phyloP scores from a whole-genome alignment of 2,113 vertebrate species.

The Protomyctophum bolini region DNA sequence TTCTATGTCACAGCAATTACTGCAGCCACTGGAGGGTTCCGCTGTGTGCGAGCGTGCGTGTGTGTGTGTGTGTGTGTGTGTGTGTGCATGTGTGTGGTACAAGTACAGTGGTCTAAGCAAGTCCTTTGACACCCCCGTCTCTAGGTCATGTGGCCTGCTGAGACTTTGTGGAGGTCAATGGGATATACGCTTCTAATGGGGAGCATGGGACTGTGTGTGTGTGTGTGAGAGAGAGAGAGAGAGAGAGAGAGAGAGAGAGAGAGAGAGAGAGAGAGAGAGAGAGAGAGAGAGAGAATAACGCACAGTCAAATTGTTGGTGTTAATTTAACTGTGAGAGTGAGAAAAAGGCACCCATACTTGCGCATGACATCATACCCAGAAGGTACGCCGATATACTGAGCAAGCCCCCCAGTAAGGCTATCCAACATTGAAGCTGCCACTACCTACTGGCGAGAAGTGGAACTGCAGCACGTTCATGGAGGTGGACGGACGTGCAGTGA shows the following conservation, averaged over 20 bases:
- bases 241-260: background rate
- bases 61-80: constrained; percentile 7
- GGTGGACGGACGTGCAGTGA: too few species aligned
- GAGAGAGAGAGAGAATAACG: background rate
- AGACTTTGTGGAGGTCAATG: constrained; percentile 68
- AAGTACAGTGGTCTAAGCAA: constrained; percentile 65
- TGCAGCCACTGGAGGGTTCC: constrained; percentile 52
- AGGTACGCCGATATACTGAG: too few species aligned
- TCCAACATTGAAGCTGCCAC: too few species aligned
- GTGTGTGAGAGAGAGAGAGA: background rate
- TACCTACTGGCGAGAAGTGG: too few species aligned
- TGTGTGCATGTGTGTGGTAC: constrained; percentile 33
- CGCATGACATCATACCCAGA: too few species aligned
- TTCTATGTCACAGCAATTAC: constrained; percentile 73
- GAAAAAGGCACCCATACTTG: too few species aligned
- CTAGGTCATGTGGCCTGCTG: constrained; percentile 69
- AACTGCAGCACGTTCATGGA: too few species aligned
- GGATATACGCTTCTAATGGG: constrained; percentile 67
- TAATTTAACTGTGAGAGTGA: too few species aligned
- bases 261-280: background rate
- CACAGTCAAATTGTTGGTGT: background rate
- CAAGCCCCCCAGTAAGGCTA: too few species aligned
- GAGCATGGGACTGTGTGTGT: constrained; percentile 46
- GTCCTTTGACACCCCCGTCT: constrained; percentile 62
- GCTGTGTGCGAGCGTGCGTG: constrained; percentile 1